Conservation (phyloP, 2,113 vertebrate genomes). For the Cisticola juncidis region DNA sequence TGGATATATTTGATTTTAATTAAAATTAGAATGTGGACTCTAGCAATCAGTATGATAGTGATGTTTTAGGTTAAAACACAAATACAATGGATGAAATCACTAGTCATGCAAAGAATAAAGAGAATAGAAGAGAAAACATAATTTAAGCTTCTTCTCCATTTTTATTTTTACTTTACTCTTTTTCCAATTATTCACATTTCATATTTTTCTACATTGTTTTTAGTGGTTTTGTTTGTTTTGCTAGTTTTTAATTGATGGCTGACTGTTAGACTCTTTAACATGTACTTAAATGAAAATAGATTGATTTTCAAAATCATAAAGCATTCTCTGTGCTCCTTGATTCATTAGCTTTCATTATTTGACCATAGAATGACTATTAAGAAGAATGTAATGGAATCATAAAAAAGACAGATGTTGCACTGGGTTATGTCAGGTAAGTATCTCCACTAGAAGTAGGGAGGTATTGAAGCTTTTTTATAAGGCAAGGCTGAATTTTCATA, state of each 20-base stretch:
- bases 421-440: background rate
- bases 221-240: background rate
- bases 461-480: background rate
- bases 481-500: background rate
- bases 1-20: background rate
- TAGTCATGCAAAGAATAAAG: background rate
- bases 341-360: conserved; percentile 36
- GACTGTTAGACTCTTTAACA: background rate
- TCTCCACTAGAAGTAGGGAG: background rate
- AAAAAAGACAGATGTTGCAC: background rate
- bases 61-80: background rate
- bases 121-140: background rate
- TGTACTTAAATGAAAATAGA: background rate
- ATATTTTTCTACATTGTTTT: background rate
- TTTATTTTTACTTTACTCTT: background rate
- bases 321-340: background rate
- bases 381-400: background rate
- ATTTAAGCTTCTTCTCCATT: background rate
- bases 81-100: background rate
- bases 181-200: background rate
- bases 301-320: conserved; percentile 20
- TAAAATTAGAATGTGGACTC: background rate
- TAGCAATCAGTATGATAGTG: background rate
- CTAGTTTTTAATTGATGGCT: background rate
- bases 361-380: background rate